Evolutionary conservation across 2,113 vertebrate genomes (phyloP).

Genomic region (Myrmecobius fasciatus): DNA sequence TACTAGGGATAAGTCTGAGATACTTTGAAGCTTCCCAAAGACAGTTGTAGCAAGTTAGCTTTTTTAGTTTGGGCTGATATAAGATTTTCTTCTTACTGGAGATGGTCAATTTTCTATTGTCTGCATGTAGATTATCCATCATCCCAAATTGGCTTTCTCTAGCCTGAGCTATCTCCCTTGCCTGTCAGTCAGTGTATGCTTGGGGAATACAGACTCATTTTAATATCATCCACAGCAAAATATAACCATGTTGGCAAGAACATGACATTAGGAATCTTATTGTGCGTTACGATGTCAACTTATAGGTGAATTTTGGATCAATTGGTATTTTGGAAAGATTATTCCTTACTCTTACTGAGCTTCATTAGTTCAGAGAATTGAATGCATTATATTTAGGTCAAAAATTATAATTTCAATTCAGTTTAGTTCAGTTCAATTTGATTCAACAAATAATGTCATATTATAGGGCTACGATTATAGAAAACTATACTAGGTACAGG

Average conservation of each 20-base stretch:
- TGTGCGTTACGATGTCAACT: not conserved
- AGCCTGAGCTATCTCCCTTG: not conserved
- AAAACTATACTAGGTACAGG: not conserved
- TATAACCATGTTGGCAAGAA: not conserved
- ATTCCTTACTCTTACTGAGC: not conserved
- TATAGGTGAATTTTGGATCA: constrained; percentile 10
- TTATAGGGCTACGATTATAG: not conserved
- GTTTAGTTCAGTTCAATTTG: not conserved
- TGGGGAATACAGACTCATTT: not conserved
- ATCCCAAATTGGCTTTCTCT: constrained; percentile 8
- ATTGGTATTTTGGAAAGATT: not conserved
- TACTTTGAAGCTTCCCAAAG: constrained; percentile 66
- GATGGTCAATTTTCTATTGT: constrained; percentile 25
- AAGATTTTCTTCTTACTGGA: constrained; percentile 22
- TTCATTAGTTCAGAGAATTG: not conserved
- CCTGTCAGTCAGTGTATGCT: not conserved
- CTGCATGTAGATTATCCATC: not conserved
- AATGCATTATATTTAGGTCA: not conserved
- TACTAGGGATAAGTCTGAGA: constrained; percentile 30
- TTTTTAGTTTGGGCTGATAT: not conserved
- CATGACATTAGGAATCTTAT: not conserved
- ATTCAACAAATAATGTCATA: not conserved
- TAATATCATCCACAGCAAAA: constrained; percentile 29
- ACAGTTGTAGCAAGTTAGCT: not conserved
- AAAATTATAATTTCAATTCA: not conserved